Conservation (phyloP, 2,888 invertebrate species). For the Lumbricus terrestris region DNA sequence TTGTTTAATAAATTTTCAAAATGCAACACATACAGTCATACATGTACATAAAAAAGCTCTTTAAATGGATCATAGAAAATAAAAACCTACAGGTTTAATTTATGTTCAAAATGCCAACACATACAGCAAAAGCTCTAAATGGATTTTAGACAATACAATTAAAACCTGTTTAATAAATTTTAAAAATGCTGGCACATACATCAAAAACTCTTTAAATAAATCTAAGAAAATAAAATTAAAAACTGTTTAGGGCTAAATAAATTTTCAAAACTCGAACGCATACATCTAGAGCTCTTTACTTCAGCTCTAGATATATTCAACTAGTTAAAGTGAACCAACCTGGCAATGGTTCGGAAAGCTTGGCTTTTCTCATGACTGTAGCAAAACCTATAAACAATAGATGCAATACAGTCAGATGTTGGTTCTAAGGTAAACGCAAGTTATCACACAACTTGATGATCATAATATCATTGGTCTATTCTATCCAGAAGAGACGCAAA, state of each 20-base stretch:
- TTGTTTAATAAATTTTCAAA: too few species aligned
- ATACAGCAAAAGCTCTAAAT: too few species aligned
- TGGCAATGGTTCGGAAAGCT: background rate
- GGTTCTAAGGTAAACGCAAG: background rate
- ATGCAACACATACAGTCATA: too few species aligned
- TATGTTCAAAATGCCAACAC: too few species aligned
- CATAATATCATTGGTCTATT: background rate
- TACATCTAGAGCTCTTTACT: background rate
- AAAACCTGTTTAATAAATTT: too few species aligned
- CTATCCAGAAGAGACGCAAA: background rate
- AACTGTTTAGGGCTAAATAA: background rate
- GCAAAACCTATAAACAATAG: background rate
- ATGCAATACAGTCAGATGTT: background rate
- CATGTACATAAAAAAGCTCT: too few species aligned
- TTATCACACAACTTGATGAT: background rate
- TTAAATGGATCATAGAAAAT: too few species aligned
- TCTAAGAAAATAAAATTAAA: background rate
- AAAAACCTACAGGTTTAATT: too few species aligned
- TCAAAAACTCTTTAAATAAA: background rate
- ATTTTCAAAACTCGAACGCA: background rate
- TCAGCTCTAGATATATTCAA: background rate
- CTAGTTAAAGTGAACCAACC: background rate
- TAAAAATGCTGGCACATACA: too few species aligned
- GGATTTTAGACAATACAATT: too few species aligned
- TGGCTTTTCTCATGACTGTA: background rate